These are phyloP conservation scores for Carposina sasakii DNA, from an alignment of 1,140 invertebrate genomes.

Conservation along the genomic window DNA sequence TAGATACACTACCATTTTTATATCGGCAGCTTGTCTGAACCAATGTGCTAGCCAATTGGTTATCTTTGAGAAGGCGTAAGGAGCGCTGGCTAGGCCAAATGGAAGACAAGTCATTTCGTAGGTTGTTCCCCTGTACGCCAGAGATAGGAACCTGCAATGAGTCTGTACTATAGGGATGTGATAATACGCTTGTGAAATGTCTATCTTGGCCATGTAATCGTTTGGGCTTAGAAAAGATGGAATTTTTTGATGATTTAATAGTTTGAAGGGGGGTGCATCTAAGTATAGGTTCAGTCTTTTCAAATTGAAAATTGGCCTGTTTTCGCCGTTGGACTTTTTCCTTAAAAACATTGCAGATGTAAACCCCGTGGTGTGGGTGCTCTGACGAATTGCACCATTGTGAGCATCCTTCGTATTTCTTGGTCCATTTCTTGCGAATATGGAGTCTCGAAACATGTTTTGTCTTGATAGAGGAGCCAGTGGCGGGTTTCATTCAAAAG, in stretches of 20 bases:
- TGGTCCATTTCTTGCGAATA: neutral
- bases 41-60: slow-evolving; percentile 14
- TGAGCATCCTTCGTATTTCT: slow-evolving; percentile 4
- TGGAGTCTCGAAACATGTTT: neutral
- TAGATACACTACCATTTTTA: slow-evolving; percentile 20
- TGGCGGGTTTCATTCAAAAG: slow-evolving; percentile 8
- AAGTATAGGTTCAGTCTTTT: neutral
- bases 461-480: neutral
- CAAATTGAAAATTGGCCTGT: neutral
- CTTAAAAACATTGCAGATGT: neutral
- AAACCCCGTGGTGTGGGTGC: neutral
- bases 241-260: slow-evolving; percentile 9
- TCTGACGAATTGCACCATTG: neutral
- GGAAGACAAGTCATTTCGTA: slow-evolving; percentile 23
- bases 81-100: slow-evolving; percentile 19
- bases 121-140: slow-evolving; percentile 6
- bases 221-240: slow-evolving; percentile 22
- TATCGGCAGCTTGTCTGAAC: slow-evolving; percentile 12
- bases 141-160: neutral
- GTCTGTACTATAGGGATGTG: neutral
- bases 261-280: neutral
- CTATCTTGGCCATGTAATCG: slow-evolving; percentile 15
- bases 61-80: slow-evolving; percentile 5
- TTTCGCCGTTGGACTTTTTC: neutral
- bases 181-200: slow-evolving; percentile 14